Percentiles rank a stretch among this genome's conserved stretches.
Conservation (phyloP, 2,113 vertebrate species). For the Dasyornis broadbenti region DNA sequence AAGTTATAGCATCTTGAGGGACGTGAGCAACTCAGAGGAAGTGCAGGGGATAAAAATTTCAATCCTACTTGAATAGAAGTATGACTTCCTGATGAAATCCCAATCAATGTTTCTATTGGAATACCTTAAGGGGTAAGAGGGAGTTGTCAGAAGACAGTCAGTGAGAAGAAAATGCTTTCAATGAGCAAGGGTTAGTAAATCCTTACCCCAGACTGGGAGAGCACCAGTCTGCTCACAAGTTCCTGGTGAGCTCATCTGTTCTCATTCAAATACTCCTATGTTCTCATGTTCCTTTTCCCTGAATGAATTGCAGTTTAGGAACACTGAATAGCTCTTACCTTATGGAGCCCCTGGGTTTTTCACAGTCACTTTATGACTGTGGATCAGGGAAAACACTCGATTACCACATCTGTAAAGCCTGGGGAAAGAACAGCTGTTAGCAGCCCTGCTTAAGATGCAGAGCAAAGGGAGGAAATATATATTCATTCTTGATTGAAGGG, state of each 20-base stretch:
- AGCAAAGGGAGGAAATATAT: background rate
- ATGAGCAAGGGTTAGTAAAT: background rate
- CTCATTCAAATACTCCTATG: background rate
- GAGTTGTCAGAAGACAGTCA: background rate
- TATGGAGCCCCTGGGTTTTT: background rate
- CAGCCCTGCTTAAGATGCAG: background rate
- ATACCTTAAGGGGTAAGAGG: background rate
- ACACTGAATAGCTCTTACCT: background rate
- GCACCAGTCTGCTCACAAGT: background rate
- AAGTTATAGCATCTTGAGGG: background rate
- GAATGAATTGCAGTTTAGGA: background rate
- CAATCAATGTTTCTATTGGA: background rate
- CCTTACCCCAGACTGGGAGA: background rate
- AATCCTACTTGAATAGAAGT: background rate
- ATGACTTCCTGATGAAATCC: background rate
- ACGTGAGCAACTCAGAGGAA: background rate
- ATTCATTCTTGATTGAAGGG: background rate
- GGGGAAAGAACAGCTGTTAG: background rate
- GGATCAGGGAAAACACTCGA: background rate
- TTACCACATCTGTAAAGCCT: background rate
- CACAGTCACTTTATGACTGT: background rate
- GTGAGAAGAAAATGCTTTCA: background rate
- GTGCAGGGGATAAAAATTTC: background rate
- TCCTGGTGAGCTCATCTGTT: slow-evolving; percentile 9
- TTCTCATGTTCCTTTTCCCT: background rate